These are phyloP conservation scores for Aphrophora alni DNA, from an alignment of 2,888 invertebrate genomes.

Conservation along the genomic window DNA sequence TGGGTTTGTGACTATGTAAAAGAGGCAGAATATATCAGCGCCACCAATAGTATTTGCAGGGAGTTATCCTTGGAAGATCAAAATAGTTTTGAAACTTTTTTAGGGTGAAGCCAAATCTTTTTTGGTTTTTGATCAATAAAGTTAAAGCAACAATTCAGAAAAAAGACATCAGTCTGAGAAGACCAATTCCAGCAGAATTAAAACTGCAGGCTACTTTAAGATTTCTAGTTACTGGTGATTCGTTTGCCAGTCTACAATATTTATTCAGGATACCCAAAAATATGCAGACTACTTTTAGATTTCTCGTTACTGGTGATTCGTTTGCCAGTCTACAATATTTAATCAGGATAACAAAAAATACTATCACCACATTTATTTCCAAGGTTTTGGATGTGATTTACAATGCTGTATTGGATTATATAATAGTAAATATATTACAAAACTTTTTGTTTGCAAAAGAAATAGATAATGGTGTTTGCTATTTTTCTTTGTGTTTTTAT, in stretches of 20 bases:
- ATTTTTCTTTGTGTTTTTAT: neutral
- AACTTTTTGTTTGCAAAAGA: too few species aligned
- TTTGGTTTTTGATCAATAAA: neutral
- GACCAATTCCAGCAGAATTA: neutral
- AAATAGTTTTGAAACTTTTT: neutral
- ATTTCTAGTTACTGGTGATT: too few species aligned
- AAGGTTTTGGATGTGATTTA: neutral
- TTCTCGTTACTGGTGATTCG: too few species aligned
- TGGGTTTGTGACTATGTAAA: too few species aligned
- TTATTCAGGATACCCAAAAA: too few species aligned
- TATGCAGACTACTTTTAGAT: too few species aligned
- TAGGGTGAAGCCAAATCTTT: neutral
- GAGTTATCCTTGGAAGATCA: neutral
- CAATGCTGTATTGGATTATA: neutral
- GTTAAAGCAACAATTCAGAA: neutral
- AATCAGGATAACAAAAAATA: too few species aligned
- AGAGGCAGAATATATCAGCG: too few species aligned
- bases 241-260: too few species aligned
- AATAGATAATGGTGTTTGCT: too few species aligned
- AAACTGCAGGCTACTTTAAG: neutral
- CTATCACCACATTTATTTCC: too few species aligned
- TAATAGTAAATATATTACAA: neutral
- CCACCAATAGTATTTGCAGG: neutral
- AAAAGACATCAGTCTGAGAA: neutral
- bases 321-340: too few species aligned